These are phyloP conservation scores for Aplochiton taeniatus DNA, from an alignment of 2,797 vertebrate species.

Conservation along the genomic window DNA sequence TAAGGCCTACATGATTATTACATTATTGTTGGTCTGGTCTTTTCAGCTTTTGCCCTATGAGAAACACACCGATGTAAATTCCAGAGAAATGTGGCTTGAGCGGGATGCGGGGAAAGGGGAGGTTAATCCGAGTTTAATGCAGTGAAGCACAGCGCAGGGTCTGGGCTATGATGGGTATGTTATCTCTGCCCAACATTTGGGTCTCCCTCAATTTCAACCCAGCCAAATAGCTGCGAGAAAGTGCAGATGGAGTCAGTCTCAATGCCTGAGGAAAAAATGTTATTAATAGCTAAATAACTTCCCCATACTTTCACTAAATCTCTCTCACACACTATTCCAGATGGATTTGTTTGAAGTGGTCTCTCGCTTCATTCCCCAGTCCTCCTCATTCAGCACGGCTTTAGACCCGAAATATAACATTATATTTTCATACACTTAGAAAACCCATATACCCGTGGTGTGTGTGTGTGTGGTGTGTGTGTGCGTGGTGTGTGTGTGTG, in stretches of 20 bases:
- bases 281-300: constrained; percentile 99
- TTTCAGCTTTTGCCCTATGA: constrained; percentile 44
- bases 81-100: constrained; percentile 85
- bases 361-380: constrained; percentile 84
- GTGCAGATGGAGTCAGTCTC: constrained; percentile 92
- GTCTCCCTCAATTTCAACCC: constrained; percentile 94
- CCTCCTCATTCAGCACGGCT: constrained; percentile 85
- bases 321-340: constrained; percentile 88
- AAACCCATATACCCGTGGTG: not conserved
- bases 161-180: constrained; percentile 89
- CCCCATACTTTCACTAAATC: constrained; percentile 95
- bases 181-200: constrained; percentile 99
- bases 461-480: constrained; percentile 10
- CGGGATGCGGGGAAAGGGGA: constrained; percentile 81
- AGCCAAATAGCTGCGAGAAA: constrained; percentile 95
- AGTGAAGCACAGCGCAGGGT: constrained; percentile 89
- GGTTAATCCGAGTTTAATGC: constrained; percentile 99
- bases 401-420: constrained; percentile 90
- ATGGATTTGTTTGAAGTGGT: constrained; percentile 98
- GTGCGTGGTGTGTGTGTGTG: not conserved
- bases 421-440: constrained; percentile 83
- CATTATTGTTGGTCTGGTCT: constrained; percentile 28
- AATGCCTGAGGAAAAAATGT: constrained; percentile 96
- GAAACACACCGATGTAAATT: constrained; percentile 87
- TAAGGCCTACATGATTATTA: not conserved